phyloP scores from a whole-genome alignment of 2,113 vertebrate genomes.

The Zosterops hypoxanthus region DNA sequence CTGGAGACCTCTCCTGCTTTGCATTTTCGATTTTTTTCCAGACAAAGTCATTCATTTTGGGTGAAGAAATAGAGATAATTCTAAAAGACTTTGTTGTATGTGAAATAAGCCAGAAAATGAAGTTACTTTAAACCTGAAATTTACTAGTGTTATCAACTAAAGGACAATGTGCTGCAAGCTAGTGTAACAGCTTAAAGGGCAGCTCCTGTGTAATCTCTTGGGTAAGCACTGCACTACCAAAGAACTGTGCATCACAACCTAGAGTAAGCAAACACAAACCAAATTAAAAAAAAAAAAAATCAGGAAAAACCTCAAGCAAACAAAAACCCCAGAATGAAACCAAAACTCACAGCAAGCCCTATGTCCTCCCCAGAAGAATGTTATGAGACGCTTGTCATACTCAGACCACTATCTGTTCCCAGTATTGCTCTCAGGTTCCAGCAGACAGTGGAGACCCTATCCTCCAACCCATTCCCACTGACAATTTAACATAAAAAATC shows the following conservation, averaged over 20 bases:
- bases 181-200: neutral
- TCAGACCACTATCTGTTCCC: neutral
- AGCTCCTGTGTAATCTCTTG: neutral
- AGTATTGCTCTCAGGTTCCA: neutral
- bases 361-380: neutral
- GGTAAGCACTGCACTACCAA: neutral
- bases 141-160: neutral
- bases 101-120: neutral
- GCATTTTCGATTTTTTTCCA: neutral
- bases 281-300: neutral
- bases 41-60: too few species aligned
- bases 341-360: neutral
- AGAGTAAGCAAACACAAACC: neutral
- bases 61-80: too few species aligned
- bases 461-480: neutral
- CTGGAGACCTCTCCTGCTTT: neutral
- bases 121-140: neutral
- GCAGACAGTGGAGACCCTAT: accelerated
- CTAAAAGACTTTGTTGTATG: too few species aligned
- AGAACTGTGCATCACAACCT: neutral
- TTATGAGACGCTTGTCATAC: neutral
- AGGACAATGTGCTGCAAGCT: neutral
- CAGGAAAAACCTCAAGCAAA: neutral
- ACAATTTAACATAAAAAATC: neutral
- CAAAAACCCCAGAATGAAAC: neutral